Percentiles rank a stretch among this genome's conserved stretches.
These are phyloP conservation scores for Diuraphis noxia DNA, from an alignment of 1,140 invertebrate genomes.

Conservation along the genomic window DNA sequence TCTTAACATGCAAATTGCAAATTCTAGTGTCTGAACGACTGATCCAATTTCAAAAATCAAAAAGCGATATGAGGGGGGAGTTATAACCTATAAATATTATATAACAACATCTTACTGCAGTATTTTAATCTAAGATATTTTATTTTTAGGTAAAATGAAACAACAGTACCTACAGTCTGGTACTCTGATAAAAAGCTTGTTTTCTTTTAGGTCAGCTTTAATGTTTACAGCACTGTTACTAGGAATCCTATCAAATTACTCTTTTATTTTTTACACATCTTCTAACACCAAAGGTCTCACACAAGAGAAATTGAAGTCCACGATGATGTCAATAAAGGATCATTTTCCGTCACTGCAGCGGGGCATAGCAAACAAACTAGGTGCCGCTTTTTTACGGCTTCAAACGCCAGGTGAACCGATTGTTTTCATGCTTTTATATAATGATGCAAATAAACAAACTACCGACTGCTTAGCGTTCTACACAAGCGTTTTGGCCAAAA, in stretches of 20 bases:
- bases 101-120: neutral
- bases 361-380: neutral
- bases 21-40: too few species aligned
- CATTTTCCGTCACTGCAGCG: neutral
- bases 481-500: neutral
- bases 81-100: neutral
- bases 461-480: slow-evolving; percentile 16
- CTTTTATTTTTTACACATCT: neutral
- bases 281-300: neutral
- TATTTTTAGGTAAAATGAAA: neutral
- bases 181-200: neutral
- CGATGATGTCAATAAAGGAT: neutral
- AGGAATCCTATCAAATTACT: too few species aligned
- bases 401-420: slow-evolving; percentile 17
- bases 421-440: slow-evolving; percentile 28
- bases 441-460: neutral
- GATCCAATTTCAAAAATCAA: too few species aligned
- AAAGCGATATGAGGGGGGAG: too few species aligned
- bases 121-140: neutral
- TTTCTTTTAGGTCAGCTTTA: too few species aligned
- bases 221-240: too few species aligned
- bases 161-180: too few species aligned
- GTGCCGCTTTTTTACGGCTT: neutral
- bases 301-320: neutral
- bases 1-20: too few species aligned